Percentiles rank a stretch among this genome's conserved stretches.
These are phyloP conservation scores for Gephyroberyx darwinii DNA, from an alignment of 2,797 vertebrate species.

Conservation along the genomic window DNA sequence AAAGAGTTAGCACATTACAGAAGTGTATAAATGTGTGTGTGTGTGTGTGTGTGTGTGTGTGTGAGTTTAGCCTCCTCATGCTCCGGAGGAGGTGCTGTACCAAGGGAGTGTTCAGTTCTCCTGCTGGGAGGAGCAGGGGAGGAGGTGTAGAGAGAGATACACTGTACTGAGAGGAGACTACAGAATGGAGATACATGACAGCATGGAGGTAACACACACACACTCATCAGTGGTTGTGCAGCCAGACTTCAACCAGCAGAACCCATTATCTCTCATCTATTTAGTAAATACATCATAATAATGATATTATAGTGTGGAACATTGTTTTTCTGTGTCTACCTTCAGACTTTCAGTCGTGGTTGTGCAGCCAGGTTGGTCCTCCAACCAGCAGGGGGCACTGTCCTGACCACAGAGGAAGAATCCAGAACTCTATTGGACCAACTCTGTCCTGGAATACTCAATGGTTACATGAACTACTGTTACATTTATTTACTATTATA, in stretches of 20 bases:
- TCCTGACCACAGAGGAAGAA: slow-evolving; percentile 85
- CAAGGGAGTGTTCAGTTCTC: slow-evolving; percentile 82
- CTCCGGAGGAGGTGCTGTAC: slow-evolving; percentile 78
- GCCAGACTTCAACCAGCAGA: neutral
- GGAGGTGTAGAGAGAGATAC: slow-evolving; percentile 89
- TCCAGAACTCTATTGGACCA: slow-evolving; percentile 85
- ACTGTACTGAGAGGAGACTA: slow-evolving; percentile 83
- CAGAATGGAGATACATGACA: slow-evolving; percentile 88
- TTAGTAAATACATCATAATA: neutral
- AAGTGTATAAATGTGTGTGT: neutral
- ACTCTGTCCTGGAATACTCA: slow-evolving; percentile 83
- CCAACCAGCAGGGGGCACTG: slow-evolving; percentile 83
- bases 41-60: slow-evolving; percentile 35
- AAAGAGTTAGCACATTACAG: neutral
- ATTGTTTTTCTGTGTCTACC: slow-evolving; percentile 17
- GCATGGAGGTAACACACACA: slow-evolving; percentile 80
- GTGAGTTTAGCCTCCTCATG: slow-evolving; percentile 41
- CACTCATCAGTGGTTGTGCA: neutral
- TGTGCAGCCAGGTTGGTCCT: slow-evolving; percentile 81
- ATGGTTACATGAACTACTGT: slow-evolving; percentile 72
- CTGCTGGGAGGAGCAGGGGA: slow-evolving; percentile 83
- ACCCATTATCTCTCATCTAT: neutral
- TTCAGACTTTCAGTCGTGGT: slow-evolving; percentile 85
- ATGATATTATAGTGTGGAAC: too few relatives aligned
- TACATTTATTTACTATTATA: neutral